Percentiles rank a stretch among this genome's conserved stretches.
Conservation (phyloP, 2,113 vertebrate genomes). For the Mormoops blainvillei region DNA sequence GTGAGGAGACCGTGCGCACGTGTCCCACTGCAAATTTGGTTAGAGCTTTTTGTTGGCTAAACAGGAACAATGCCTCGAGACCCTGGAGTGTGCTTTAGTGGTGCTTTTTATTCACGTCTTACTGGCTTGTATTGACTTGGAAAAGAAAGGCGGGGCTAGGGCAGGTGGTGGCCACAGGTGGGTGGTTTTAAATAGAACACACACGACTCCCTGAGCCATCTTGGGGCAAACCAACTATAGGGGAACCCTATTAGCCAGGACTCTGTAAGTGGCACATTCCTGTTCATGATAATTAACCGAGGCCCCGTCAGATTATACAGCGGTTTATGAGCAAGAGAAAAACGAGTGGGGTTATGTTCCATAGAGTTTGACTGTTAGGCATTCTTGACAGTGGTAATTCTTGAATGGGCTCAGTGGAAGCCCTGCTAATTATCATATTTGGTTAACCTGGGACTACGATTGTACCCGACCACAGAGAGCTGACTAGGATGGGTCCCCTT, state of each 20-base stretch:
- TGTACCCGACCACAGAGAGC: neutral
- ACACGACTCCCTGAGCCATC: neutral
- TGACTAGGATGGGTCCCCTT: neutral
- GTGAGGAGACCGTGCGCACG: neutral
- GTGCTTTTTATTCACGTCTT: constrained; percentile 49
- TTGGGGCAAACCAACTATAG: neutral
- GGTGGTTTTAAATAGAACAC: neutral
- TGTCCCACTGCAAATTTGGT: constrained; percentile 25
- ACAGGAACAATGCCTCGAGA: constrained; percentile 12
- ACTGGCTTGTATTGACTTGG: neutral
- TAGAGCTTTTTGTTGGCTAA: constrained; percentile 38
- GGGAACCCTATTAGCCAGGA: neutral
- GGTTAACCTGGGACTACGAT: neutral
- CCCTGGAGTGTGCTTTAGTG: constrained; percentile 24
- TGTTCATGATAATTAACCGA: neutral
- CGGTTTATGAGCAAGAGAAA: neutral
- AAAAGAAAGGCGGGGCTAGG: neutral
- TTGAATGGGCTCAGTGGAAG: neutral
- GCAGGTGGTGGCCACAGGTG: too few relatives aligned
- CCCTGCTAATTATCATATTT: neutral
- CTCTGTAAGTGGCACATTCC: neutral
- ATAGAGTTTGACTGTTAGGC: neutral
- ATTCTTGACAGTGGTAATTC: neutral
- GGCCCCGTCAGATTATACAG: neutral
- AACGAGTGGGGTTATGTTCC: neutral